Percentiles rank a stretch among this genome's conserved stretches.
phyloP scores from a whole-genome alignment of 1,140 invertebrate species.

The Amyelois transitella region DNA sequence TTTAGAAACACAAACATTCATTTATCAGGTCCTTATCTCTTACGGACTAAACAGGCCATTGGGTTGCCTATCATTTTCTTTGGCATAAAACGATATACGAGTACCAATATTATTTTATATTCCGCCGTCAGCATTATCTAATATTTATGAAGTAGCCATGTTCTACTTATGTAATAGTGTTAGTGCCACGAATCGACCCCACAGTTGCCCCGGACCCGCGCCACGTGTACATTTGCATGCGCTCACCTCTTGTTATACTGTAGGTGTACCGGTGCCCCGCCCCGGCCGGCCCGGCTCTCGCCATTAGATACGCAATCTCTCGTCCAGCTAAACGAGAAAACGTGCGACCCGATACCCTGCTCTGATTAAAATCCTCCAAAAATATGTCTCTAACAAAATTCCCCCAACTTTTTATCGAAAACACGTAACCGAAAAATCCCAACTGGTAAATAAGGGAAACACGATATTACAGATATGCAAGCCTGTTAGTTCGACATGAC shows the following conservation, averaged over 20 bases:
- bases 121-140: too few relatives aligned
- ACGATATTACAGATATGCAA: not conserved
- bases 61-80: too few relatives aligned
- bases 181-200: too few relatives aligned
- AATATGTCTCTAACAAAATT: slow-evolving; percentile 5
- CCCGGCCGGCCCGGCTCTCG: not conserved
- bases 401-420: not conserved
- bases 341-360: not conserved
- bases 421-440: not conserved
- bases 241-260: slow-evolving; percentile 1
- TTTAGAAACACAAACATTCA: too few relatives aligned
- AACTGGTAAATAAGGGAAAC: not conserved
- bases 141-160: too few relatives aligned
- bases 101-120: too few relatives aligned
- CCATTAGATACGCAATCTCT: slow-evolving; percentile 1
- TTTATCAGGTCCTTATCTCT: too few relatives aligned
- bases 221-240: not conserved
- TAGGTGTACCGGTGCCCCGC: not conserved
- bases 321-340: not conserved
- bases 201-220: not conserved
- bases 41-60: too few relatives aligned
- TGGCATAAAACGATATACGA: too few relatives aligned
- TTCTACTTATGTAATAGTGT: too few relatives aligned
- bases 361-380: not conserved
- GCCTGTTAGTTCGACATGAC: not conserved